These are phyloP conservation scores for Trematocara marginatum DNA, from an alignment of 2,113 vertebrate genomes.

Conservation along the genomic window DNA sequence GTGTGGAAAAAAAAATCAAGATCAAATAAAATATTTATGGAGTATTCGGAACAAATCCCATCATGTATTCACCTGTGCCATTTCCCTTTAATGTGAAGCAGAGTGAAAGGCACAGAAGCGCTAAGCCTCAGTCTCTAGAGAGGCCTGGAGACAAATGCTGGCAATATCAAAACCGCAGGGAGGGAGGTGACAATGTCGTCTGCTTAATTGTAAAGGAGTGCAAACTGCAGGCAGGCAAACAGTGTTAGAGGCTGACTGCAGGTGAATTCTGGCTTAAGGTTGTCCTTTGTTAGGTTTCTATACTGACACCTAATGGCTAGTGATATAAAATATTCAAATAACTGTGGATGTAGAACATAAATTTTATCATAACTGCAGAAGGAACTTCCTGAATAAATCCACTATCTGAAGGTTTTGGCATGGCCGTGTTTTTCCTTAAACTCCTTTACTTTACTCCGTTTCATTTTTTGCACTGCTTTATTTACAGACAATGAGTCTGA, in stretches of 20 bases:
- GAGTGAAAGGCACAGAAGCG: constrained; percentile 26
- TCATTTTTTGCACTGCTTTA: not conserved
- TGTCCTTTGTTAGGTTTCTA: constrained; percentile 32
- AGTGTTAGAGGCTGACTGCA: constrained; percentile 4
- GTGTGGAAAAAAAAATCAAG: not conserved
- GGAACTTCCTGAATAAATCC: not conserved
- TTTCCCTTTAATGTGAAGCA: constrained; percentile 44
- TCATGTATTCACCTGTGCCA: constrained; percentile 42
- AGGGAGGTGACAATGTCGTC: constrained; percentile 55
- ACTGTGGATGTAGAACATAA: constrained; percentile 1
- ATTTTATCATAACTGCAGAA: not conserved
- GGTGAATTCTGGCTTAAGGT: not conserved
- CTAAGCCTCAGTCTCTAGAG: constrained; percentile 33
- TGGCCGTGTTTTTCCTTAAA: not conserved
- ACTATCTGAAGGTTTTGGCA: not conserved
- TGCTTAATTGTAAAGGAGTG: constrained; percentile 44
- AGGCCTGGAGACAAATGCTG: constrained; percentile 52
- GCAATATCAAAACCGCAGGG: constrained; percentile 49
- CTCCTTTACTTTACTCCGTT: not conserved
- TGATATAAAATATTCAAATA: constrained; percentile 17
- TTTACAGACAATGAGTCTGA: not conserved
- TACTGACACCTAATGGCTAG: constrained; percentile 62
- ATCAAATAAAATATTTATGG: constrained; percentile 58
- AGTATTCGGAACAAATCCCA: constrained; percentile 45
- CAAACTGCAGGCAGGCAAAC: constrained; percentile 25